Conservation (phyloP, 2,113 vertebrate genomes). For the Ginglymostoma cirratum region DNA sequence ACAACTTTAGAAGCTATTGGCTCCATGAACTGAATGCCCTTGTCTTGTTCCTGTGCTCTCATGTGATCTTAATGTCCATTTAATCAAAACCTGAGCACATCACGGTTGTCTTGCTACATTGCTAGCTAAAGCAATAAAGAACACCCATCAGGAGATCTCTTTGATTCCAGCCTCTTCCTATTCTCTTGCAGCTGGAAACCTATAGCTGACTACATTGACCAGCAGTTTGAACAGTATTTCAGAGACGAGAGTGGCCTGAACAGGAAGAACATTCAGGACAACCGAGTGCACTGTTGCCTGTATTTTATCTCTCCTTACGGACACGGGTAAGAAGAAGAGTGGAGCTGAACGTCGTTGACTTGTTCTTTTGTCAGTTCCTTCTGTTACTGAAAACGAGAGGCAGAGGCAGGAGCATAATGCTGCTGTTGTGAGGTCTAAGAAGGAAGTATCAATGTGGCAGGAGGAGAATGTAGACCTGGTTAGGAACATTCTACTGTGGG, state of each 20-base stretch:
- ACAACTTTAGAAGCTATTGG: too few species aligned
- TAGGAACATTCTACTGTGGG: background rate
- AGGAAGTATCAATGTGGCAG: background rate
- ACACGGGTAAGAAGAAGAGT: constrained; percentile 68
- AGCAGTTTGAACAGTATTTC: constrained; percentile 98
- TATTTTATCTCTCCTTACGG: constrained; percentile 97
- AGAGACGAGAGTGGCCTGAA: constrained; percentile 94
- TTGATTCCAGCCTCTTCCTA: constrained; percentile 16
- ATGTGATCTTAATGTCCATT: background rate
- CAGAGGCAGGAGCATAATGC: background rate
- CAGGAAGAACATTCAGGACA: constrained; percentile 95
- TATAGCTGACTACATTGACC: constrained; percentile 94
- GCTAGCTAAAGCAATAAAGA: constrained; percentile 67
- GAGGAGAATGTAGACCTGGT: background rate
- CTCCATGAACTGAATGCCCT: background rate
- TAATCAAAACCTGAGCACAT: background rate
- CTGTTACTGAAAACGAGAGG: background rate
- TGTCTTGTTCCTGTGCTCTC: background rate
- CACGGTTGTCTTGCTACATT: background rate
- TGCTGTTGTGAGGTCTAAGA: background rate
- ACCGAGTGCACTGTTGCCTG: constrained; percentile 93
- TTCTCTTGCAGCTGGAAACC: constrained; percentile 78
- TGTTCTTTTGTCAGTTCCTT: background rate
- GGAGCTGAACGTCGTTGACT: background rate
- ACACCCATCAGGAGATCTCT: constrained; percentile 44